Conservation (phyloP, 2,113 vertebrate genomes). For the Saccopteryx leptura region DNA sequence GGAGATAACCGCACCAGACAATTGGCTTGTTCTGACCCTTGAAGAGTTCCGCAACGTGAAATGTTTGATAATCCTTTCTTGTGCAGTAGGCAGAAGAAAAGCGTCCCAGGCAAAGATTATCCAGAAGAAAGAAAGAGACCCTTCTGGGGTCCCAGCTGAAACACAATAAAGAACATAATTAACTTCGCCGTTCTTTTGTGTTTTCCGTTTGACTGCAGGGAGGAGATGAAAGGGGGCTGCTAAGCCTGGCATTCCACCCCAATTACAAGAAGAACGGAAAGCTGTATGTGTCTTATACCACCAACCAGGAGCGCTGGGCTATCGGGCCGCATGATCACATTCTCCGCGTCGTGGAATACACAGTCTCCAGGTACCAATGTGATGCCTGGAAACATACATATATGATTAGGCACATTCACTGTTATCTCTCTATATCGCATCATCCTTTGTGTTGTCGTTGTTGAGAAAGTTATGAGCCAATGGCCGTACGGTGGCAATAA, state of each 20-base stretch:
- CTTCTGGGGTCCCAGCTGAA: constrained; percentile 90
- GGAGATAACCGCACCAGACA: constrained; percentile 92
- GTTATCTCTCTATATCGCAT: constrained; percentile 32
- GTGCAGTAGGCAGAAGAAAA: constrained; percentile 93
- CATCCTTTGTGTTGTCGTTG: neutral
- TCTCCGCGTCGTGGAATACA: constrained; percentile 99
- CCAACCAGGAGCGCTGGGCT: constrained; percentile 99
- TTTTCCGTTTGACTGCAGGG: constrained; percentile 99
- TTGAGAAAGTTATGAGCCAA: neutral
- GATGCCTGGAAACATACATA: neutral
- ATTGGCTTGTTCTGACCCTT: constrained; percentile 91
- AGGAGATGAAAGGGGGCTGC: constrained; percentile 99
- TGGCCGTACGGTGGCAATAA: neutral
- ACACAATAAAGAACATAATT: constrained; percentile 97
- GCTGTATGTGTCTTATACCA: constrained; percentile 99
- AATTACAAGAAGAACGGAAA: constrained; percentile 99
- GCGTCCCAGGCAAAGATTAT: constrained; percentile 92
- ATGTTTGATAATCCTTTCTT: constrained; percentile 96
- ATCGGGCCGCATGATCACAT: constrained; percentile 99
- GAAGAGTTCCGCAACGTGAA: constrained; percentile 92
- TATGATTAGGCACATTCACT: neutral
- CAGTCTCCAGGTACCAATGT: constrained; percentile 95
- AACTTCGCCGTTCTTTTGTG: constrained; percentile 99
- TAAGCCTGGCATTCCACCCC: constrained; percentile 99
- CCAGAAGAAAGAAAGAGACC: constrained; percentile 89